Percentiles rank a stretch among this genome's conserved stretches.
Conservation (phyloP, 2,797 vertebrate species). For the Myotis vivesi region DNA sequence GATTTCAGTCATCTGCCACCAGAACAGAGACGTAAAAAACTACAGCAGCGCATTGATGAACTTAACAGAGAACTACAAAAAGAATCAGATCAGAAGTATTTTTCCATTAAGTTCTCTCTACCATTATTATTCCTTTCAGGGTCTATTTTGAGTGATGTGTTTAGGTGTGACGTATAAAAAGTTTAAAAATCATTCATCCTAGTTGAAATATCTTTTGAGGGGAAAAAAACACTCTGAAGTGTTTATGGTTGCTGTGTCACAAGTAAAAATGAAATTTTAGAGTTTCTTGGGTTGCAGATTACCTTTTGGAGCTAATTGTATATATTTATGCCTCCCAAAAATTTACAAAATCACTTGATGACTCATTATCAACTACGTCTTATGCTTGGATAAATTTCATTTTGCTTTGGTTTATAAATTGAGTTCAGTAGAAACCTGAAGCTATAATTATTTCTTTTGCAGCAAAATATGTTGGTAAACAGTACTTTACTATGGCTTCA, state of each 20-base stretch:
- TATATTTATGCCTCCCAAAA: background rate
- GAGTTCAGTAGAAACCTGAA: slow-evolving; percentile 4
- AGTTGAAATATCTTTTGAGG: slow-evolving; percentile 39
- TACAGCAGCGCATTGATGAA: slow-evolving; percentile 97
- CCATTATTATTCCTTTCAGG: slow-evolving; percentile 1
- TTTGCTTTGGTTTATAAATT: slow-evolving; percentile 21
- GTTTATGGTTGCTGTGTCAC: slow-evolving; percentile 8
- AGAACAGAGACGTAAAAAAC: slow-evolving; percentile 97
- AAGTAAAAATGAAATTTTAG: slow-evolving; percentile 17
- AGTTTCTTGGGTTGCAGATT: slow-evolving; percentile 25
- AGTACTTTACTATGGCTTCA: background rate
- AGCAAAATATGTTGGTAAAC: slow-evolving; percentile 19
- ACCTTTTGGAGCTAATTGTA: slow-evolving; percentile 5
- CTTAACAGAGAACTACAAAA: slow-evolving; percentile 96
- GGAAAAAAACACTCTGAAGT: slow-evolving; percentile 1
- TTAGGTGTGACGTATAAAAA: background rate
- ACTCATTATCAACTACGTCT: slow-evolving; percentile 19
- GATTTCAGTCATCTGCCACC: slow-evolving; percentile 98
- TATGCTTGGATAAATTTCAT: background rate
- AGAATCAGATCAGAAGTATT: slow-evolving; percentile 96
- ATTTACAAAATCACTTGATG: slow-evolving; percentile 9
- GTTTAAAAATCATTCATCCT: slow-evolving; percentile 30
- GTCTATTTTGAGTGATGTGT: slow-evolving; percentile 1
- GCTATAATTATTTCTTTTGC: background rate
- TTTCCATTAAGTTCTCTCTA: slow-evolving; percentile 24